These are phyloP conservation scores for Chaetops frenatus DNA, from an alignment of 2,113 vertebrate genomes.

Conservation along the genomic window DNA sequence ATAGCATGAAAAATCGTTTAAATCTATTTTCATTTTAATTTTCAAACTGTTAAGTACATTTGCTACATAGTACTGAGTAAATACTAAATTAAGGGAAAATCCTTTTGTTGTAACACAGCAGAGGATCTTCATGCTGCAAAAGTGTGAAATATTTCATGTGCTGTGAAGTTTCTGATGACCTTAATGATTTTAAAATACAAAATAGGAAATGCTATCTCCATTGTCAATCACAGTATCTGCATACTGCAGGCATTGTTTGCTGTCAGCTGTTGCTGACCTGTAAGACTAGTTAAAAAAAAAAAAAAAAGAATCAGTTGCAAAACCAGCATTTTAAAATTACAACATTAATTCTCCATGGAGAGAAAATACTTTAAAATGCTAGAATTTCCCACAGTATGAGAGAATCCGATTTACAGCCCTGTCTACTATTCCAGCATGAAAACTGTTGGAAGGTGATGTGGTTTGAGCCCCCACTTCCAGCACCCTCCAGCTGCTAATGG, in stretches of 20 bases:
- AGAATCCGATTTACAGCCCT: background rate
- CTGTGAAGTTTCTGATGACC: background rate
- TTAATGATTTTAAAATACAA: background rate
- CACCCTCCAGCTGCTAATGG: background rate
- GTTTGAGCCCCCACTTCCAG: fast-evolving
- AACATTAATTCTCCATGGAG: background rate
- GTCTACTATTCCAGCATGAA: background rate
- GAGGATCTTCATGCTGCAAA: background rate
- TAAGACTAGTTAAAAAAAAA: background rate
- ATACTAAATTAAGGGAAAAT: background rate
- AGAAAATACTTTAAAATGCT: background rate
- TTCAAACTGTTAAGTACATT: background rate
- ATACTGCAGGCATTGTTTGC: background rate
- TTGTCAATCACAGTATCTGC: background rate
- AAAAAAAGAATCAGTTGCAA: background rate
- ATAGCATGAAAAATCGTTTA: background rate
- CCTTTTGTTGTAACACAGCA: background rate
- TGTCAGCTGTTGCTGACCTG: background rate
- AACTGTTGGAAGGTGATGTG: background rate
- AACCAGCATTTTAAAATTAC: background rate
- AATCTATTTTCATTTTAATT: slow-evolving; percentile 22
- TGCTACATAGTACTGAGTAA: background rate
- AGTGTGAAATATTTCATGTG: background rate
- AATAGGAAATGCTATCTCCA: background rate
- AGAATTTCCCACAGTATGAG: background rate